Evolutionary conservation across 2,113 vertebrate genomes (phyloP).

Genomic region (Atractosteus spatula): DNA sequence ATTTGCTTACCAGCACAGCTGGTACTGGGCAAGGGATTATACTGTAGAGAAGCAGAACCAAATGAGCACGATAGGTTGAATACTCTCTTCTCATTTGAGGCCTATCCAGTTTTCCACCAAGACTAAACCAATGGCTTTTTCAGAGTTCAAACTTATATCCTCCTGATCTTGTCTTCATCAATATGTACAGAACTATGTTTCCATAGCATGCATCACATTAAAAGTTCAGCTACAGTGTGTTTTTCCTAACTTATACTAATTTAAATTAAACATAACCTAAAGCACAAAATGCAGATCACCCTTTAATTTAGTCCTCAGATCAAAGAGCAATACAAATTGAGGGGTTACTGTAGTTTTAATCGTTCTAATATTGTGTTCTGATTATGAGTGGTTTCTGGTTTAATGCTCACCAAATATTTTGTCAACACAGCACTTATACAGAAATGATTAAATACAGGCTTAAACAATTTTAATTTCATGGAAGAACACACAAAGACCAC

Average conservation of each 20-base stretch:
- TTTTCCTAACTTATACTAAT: neutral
- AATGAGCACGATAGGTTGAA: too few species aligned
- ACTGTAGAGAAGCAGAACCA: too few species aligned
- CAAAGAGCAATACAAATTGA: neutral
- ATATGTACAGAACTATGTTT: neutral
- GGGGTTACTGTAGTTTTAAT: constrained; percentile 33
- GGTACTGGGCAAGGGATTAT: too few species aligned
- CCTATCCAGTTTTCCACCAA: too few species aligned
- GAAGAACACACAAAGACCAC: constrained; percentile 64
- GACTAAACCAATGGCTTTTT: too few species aligned
- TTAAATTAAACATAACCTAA: constrained; percentile 17
- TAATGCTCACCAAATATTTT: constrained; percentile 28
- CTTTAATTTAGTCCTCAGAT: neutral
- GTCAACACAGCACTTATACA: constrained; percentile 62
- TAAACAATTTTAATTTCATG: constrained; percentile 71
- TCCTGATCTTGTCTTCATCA: neutral
- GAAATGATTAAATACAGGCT: constrained; percentile 67
- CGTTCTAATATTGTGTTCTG: constrained; percentile 36
- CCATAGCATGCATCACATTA: too few species aligned
- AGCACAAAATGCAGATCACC: neutral
- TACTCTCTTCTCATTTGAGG: too few species aligned
- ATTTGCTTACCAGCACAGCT: too few species aligned
- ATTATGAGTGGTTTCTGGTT: constrained; percentile 12
- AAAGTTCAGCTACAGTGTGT: too few species aligned
- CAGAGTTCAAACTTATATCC: too few species aligned